Percentiles rank a stretch among this genome's conserved stretches.
Evolutionary conservation across 2,888 invertebrate genomes (phyloP).

Genomic region (Pachliopta kotzebuea): DNA sequence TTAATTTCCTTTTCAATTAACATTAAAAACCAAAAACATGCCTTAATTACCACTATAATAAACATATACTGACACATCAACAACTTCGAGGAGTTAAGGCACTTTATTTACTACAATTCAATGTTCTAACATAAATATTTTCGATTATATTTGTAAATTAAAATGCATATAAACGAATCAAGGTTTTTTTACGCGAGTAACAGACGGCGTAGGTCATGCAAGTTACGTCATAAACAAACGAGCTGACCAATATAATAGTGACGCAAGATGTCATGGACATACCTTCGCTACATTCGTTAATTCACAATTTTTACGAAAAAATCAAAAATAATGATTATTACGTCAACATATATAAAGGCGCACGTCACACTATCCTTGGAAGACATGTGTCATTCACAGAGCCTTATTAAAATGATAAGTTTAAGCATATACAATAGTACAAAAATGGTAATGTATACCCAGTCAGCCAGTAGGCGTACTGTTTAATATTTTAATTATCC

Average conservation of each 20-base stretch:
- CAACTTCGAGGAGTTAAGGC: too few relatives aligned
- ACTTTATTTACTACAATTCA: too few relatives aligned
- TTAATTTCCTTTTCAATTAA: too few relatives aligned
- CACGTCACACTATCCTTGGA: slow-evolving; percentile 5
- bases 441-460: slow-evolving; percentile 18
- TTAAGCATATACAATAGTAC: slow-evolving; percentile 9
- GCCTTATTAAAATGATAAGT: slow-evolving; percentile 19
- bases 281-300: slow-evolving; percentile 9
- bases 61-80: too few relatives aligned
- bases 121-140: too few relatives aligned
- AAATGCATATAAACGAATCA: not conserved
- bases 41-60: too few relatives aligned
- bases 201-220: slow-evolving; percentile 27
- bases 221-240: slow-evolving; percentile 28
- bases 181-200: slow-evolving; percentile 22
- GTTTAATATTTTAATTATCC: not conserved
- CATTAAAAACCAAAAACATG: too few relatives aligned
- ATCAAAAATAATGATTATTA: slow-evolving; percentile 7
- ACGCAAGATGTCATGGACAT: slow-evolving; percentile 28
- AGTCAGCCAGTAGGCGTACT: slow-evolving; percentile 1
- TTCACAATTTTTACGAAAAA: slow-evolving; percentile 5
- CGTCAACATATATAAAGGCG: slow-evolving; percentile 10
- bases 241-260: slow-evolving; percentile 29
- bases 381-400: slow-evolving; percentile 16
- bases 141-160: not conserved